Evolutionary conservation across 2,888 invertebrate genomes (phyloP), one percentile per base, ranked within the genome.

Genomic region (Sesia bembeciformis): DNA sequence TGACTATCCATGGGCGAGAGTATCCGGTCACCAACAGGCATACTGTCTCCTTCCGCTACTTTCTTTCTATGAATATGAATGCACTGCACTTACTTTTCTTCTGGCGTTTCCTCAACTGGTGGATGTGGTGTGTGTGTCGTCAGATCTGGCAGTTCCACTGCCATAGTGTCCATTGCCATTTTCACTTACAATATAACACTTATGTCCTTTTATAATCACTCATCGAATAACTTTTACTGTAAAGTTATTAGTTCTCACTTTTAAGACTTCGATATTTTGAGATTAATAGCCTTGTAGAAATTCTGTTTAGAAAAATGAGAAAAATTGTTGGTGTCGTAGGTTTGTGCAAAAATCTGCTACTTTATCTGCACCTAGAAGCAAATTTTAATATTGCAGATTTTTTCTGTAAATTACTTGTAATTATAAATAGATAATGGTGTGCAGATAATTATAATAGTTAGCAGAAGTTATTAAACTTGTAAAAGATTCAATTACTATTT

Each of bases 111-210:
- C 58, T 88, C 90, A 0, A 76, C 65, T 0, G 82, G 74, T 40
- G 78, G 75, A 4, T 74, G 78, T 4, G 82, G 81, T 3, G 78
- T 65, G 56, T 77, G 85, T 23, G 82, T 81, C 51, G 76, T 72
- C 58, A 90, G 61, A 56, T 90, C 89, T 0, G 90, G 90, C 76
- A 90, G 71, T 67, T 90, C 90, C 0, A 90, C 88, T 63, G 89
- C 82, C 88, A 90, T 85, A 43, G 89, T 90, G 64, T 89, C 90
- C 83, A 90, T 88, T 54, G 90, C 90, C 90, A 90, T 90, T 54
- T 65, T 80, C 59, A 66, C 67, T 61, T 60, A 46, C 56, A 59
- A 57, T 58, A 57, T 60, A 62, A 63, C 66, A 60, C 40, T 52
- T 52, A 52, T 40, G 50, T 50, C 39, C 39, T 50, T 50, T 7